Conservation (phyloP, 2,888 invertebrate genomes). For the Drosophila falleni region DNA sequence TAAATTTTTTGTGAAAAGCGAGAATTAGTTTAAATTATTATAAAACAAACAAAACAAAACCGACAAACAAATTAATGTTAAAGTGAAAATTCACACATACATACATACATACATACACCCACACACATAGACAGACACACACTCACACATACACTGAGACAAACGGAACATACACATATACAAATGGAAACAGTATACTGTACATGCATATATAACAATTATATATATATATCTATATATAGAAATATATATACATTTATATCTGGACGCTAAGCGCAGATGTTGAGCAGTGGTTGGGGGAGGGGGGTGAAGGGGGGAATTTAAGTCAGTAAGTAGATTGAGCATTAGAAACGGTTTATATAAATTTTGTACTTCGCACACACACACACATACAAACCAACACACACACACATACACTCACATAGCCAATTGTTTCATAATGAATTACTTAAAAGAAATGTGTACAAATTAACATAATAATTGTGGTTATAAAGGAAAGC, state of each 20-base stretch:
- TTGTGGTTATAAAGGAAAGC: slow-evolving; percentile 65
- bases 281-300: slow-evolving; percentile 17
- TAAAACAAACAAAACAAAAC: slow-evolving; percentile 39
- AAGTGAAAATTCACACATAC: slow-evolving; percentile 40
- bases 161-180: slow-evolving; percentile 25
- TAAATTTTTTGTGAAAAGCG: slow-evolving; percentile 78
- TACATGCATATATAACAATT: slow-evolving; percentile 64
- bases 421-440: slow-evolving; percentile 78
- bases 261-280: slow-evolving; percentile 79
- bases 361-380: slow-evolving; percentile 57
- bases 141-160: slow-evolving; percentile 1
- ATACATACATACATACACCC: slow-evolving; percentile 26
- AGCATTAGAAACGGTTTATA: slow-evolving; percentile 60
- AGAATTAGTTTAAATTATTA: slow-evolving; percentile 78
- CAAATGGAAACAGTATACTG: slow-evolving; percentile 66
- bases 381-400: slow-evolving; percentile 32
- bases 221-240: slow-evolving; percentile 27
- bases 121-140: slow-evolving; percentile 29
- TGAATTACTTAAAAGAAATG: slow-evolving; percentile 75
- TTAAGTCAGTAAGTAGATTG: slow-evolving; percentile 53
- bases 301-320: slow-evolving; percentile 25
- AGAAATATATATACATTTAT: slow-evolving; percentile 51
- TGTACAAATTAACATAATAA: slow-evolving; percentile 75
- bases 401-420: slow-evolving; percentile 49
- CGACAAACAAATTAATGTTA: slow-evolving; percentile 55